Conservation (phyloP, 2,888 invertebrate genomes). For the Neoascia interrupta region DNA sequence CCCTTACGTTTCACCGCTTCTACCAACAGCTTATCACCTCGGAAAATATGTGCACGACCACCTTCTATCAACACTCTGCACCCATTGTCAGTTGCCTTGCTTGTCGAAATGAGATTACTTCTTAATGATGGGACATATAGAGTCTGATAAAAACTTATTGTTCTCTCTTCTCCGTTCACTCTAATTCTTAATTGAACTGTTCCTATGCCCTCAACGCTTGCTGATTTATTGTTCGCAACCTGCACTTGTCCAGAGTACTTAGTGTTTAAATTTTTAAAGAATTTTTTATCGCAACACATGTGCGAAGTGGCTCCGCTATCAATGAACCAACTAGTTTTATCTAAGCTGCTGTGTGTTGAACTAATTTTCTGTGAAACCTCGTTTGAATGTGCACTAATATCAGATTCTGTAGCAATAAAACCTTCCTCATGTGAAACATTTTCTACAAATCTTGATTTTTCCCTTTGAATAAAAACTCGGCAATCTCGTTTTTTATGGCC, state of each 20-base stretch:
- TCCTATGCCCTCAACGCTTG: not conserved
- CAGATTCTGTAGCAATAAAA: constrained; percentile 1
- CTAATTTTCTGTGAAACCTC: constrained; percentile 6
- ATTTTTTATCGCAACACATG: not conserved
- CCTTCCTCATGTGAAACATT: constrained; percentile 22
- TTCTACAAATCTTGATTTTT: constrained; percentile 28
- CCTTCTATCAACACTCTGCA: not conserved
- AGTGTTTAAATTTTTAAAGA: not conserved
- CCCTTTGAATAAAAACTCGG: not conserved
- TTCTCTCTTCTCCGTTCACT: not conserved
- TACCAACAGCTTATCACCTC: no score
- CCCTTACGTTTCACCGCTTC: no score
- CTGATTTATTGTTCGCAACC: not conserved
- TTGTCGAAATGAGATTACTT: not conserved
- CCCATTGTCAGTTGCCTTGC: not conserved
- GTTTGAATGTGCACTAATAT: not conserved
- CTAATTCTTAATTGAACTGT: not conserved
- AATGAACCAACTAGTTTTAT: not conserved
- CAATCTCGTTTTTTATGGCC: not conserved
- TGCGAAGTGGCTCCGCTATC: not conserved
- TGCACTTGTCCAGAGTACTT: not conserved
- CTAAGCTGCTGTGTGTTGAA: not conserved
- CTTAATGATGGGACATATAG: no score
- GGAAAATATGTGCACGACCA: not conserved
- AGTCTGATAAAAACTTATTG: constrained; percentile 5